These are phyloP conservation scores for Acipenser transmontanus DNA, from an alignment of 2,797 vertebrate species.

Conservation along the genomic window DNA sequence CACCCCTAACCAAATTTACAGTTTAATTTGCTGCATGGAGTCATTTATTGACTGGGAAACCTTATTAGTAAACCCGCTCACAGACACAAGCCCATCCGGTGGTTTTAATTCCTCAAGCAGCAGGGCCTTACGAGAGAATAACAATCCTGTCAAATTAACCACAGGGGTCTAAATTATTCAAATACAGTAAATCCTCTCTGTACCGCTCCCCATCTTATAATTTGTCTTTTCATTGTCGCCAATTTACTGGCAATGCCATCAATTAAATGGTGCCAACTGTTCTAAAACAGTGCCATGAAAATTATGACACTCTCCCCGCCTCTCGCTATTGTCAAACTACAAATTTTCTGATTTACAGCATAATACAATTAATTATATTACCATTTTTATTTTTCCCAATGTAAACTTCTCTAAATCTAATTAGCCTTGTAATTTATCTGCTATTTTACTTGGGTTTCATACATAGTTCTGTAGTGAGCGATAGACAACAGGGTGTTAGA, in stretches of 20 bases:
- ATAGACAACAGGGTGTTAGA: background rate
- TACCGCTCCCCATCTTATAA: constrained; percentile 64
- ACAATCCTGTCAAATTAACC: constrained; percentile 74
- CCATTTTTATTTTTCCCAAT: constrained; percentile 10
- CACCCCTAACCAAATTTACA: constrained; percentile 78
- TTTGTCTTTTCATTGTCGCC: constrained; percentile 61
- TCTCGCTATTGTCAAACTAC: background rate
- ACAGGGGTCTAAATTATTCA: constrained; percentile 79
- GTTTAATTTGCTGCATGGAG: constrained; percentile 89
- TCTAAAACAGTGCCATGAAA: constrained; percentile 15
- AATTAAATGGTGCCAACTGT: constrained; percentile 56
- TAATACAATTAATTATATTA: constrained; percentile 14
- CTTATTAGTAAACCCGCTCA: constrained; percentile 67
- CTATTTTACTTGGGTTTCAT: background rate
- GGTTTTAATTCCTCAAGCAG: constrained; percentile 77
- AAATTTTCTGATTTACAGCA: constrained; percentile 8
- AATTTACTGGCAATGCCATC: constrained; percentile 64
- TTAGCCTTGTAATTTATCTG: constrained; percentile 31
- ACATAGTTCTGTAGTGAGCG: background rate
- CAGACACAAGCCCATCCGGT: constrained; percentile 56
- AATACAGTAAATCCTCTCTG: constrained; percentile 70
- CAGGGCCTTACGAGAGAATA: constrained; percentile 75
- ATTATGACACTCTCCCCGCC: background rate
- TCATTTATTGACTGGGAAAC: constrained; percentile 88
- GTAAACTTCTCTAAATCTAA: constrained; percentile 27